These are phyloP conservation scores for Phrynosoma platyrhinos DNA, from an alignment of 2,113 vertebrate genomes.

Conservation along the genomic window DNA sequence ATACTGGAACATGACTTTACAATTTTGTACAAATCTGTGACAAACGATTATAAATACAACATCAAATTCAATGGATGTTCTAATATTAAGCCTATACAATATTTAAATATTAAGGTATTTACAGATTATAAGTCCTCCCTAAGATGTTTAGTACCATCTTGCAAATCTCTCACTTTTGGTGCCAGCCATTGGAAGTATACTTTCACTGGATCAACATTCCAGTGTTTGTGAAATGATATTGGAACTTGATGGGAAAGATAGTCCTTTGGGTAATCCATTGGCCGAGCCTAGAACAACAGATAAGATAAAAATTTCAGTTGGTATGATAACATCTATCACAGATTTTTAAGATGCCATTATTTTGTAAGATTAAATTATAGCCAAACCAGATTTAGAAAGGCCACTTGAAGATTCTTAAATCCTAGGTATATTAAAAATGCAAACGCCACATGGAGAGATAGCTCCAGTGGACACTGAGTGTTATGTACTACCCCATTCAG, in stretches of 20 bases:
- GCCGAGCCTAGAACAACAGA: constrained; percentile 85
- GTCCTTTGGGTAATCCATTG: constrained; percentile 91
- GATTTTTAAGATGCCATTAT: background rate
- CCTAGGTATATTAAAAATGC: background rate
- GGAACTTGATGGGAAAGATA: constrained; percentile 94
- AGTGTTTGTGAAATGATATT: constrained; percentile 98
- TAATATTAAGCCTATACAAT: constrained; percentile 1
- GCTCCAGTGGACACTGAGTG: background rate
- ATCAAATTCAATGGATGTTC: constrained; percentile 4
- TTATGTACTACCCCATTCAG: background rate
- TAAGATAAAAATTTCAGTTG: constrained; percentile 23
- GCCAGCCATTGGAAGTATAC: constrained; percentile 91
- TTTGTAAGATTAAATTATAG: background rate
- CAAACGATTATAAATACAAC: background rate
- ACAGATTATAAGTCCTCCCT: constrained; percentile 86
- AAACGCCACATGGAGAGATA: background rate
- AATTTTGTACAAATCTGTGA: background rate
- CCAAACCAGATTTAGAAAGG: background rate
- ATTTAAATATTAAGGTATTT: constrained; percentile 23
- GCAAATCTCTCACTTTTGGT: constrained; percentile 73
- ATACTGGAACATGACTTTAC: background rate
- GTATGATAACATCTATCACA: background rate
- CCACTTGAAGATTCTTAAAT: background rate
- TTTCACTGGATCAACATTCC: constrained; percentile 93
- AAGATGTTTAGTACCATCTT: constrained; percentile 37